Conservation (phyloP, 2,888 invertebrate species). For the Chloroclystis v-ata region DNA sequence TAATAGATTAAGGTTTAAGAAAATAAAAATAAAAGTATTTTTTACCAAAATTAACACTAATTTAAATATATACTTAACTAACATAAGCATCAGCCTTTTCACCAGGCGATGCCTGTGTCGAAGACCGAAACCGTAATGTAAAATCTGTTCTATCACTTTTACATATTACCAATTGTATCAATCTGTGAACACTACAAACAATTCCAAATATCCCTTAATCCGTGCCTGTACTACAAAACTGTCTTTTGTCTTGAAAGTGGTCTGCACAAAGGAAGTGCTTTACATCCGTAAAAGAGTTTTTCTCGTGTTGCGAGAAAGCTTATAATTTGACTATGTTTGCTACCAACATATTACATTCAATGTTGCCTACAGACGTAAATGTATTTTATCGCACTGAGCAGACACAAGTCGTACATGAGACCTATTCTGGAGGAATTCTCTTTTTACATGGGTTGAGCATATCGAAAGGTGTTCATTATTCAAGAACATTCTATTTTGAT, state of each 20-base stretch:
- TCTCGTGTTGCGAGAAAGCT: conserved; percentile 27
- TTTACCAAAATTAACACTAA: no score
- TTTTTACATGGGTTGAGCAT: background rate
- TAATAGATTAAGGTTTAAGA: no score
- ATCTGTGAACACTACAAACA: no score
- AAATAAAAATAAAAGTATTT: no score
- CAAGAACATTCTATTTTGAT: no score
- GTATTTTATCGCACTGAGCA: background rate
- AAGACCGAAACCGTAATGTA: no score
- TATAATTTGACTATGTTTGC: conserved; percentile 22
- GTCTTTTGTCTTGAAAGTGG: conserved; percentile 37
- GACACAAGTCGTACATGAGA: background rate
- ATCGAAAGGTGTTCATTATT: no score
- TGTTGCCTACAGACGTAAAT: background rate
- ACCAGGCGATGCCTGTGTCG: no score
- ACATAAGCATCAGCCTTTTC: no score
- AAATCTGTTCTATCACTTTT: no score
- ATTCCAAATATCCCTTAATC: conserved; percentile 1
- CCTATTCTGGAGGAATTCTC: background rate
- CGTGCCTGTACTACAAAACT: conserved; percentile 25
- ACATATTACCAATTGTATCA: no score
- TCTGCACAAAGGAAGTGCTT: conserved; percentile 34
- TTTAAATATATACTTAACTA: no score
- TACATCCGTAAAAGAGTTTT: conserved; percentile 34
- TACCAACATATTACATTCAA: conserved; percentile 3